Conservation (phyloP, 2,797 vertebrate genomes). For the Monodelphis domestica region DNA sequence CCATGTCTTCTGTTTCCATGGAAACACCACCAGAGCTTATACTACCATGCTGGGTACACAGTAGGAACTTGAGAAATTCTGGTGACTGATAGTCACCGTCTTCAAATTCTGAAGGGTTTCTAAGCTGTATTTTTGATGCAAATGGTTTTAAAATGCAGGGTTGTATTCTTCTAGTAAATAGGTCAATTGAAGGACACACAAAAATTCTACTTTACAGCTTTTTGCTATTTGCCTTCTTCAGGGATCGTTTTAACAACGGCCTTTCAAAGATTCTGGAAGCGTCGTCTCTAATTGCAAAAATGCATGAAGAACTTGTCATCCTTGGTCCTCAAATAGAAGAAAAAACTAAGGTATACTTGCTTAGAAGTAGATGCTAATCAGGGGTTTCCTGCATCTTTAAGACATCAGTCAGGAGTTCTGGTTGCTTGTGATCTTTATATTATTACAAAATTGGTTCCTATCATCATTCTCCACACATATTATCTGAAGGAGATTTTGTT, state of each 20-base stretch:
- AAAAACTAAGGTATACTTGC: slow-evolving; percentile 67
- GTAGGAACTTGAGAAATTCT: neutral
- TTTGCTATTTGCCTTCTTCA: slow-evolving; percentile 48
- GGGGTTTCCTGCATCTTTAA: neutral
- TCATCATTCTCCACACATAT: neutral
- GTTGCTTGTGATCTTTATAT: neutral
- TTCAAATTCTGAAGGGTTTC: neutral
- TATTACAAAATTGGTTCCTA: neutral
- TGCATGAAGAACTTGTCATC: slow-evolving; percentile 77
- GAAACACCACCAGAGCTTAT: neutral
- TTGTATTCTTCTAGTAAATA: neutral
- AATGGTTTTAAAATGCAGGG: neutral
- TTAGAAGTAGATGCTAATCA: neutral
- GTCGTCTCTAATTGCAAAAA: slow-evolving; percentile 70
- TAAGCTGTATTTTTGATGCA: neutral
- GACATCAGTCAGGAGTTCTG: slow-evolving; percentile 5
- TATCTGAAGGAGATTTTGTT: neutral
- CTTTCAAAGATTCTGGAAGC: slow-evolving; percentile 80
- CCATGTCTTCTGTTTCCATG: neutral
- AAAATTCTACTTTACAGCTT: neutral
- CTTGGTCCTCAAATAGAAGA: slow-evolving; percentile 80
- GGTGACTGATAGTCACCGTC: neutral
- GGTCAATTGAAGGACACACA: neutral
- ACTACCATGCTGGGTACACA: neutral
- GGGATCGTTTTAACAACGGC: slow-evolving; percentile 75